Conservation (phyloP, 2,888 invertebrate genomes). For the Pyrochroa serraticornis region DNA sequence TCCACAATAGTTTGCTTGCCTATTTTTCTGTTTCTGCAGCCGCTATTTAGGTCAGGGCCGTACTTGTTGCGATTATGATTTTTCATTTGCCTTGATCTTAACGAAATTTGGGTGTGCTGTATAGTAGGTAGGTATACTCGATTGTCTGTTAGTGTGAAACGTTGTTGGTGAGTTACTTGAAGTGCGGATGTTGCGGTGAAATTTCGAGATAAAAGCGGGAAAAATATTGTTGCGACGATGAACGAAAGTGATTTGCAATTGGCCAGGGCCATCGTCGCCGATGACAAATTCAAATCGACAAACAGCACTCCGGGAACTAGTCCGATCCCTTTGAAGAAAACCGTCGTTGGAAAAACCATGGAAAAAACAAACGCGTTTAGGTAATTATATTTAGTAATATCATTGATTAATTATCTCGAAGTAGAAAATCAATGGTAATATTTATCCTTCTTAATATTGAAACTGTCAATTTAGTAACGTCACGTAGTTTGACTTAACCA, state of each 20-base stretch:
- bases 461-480: not conserved
- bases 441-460: too few species aligned
- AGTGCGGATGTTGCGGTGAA: not conserved
- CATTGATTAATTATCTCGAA: not conserved
- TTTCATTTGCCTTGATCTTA: constrained; percentile 32
- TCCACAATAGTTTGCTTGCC: constrained; percentile 16
- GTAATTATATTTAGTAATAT: constrained; percentile 33
- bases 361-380: constrained; percentile 46
- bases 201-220: too few species aligned
- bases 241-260: constrained; percentile 76
- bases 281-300: constrained; percentile 60
- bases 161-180: too few species aligned
- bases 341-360: constrained; percentile 57
- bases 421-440: too few species aligned
- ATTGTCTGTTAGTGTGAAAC: not conserved
- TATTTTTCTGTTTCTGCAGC: constrained; percentile 14
- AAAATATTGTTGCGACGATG: constrained; percentile 57
- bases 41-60: constrained; percentile 31
- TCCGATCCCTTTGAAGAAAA: constrained; percentile 68
- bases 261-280: constrained; percentile 73
- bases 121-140: too few species aligned
- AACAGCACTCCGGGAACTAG: constrained; percentile 64
- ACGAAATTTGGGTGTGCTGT: constrained; percentile 19
- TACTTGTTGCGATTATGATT: constrained; percentile 29
- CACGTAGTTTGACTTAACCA: constrained; percentile 68